Evolutionary conservation across 2,888 invertebrate genomes (phyloP), one percentile per base, ranked within the genome.

Genomic region (Aplocera efformata): DNA sequence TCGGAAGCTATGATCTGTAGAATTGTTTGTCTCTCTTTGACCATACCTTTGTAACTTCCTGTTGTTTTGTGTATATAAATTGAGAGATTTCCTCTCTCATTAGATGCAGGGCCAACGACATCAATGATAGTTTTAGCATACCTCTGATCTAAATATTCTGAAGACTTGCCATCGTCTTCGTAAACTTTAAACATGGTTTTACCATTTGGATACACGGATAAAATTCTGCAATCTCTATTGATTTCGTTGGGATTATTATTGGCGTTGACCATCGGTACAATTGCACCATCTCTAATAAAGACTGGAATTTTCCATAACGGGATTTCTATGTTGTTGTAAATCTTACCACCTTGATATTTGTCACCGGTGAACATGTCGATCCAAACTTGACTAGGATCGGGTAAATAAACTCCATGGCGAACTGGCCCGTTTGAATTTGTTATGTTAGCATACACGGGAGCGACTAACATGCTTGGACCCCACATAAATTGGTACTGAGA

Each of bases 401-500:
- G 85, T 17, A 88, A 60, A 52, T 72, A 86, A 51, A 88, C 63
- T 8, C 69, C 73, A 51, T 80, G 57, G 0, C 86, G 75, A 23
- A 76, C 44, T 17, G 68, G 37, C 28, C 8, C 65, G 30, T 63
- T 56, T 7, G 50, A 50, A 10, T 57, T 32, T 1, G 55, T 52
- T 29, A 57, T 44, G 7, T 56, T 46, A 30, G 63, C 63, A 39
- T 80, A 86, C 13, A 86, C 68, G 8, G 86, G 86, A 1, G 86
- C 86, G 7, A 88, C 73, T 45, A 88, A 66, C 34, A 88, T 60
- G 49, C 60, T 67, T n/a, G 84, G 79, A 4, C 86, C 86, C 86
- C 86, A 88, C 85, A 86, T 85, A 47, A 58, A 88, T 48, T 88
- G 86, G 43, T 88, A 88, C 45, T 83, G 79, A n/a, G 78, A 79